These are phyloP conservation scores for Gallinago solitaria DNA, from an alignment of 2,797 vertebrate species.

Conservation along the genomic window DNA sequence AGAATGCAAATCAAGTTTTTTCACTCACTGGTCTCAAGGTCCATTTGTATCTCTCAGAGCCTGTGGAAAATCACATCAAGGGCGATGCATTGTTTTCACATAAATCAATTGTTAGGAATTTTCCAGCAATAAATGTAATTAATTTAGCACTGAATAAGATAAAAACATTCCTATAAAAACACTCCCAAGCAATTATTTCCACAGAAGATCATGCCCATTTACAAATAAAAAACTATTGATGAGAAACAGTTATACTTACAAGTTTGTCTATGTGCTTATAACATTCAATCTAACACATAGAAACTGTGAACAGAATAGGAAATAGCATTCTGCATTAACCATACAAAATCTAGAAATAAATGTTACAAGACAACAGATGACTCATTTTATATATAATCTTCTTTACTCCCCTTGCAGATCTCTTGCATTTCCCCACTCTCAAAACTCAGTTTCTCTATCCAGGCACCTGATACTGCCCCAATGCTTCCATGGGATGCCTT, in stretches of 20 bases:
- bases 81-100: neutral
- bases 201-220: neutral
- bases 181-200: constrained; percentile 16
- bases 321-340: neutral
- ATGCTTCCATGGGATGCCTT: neutral
- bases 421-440: neutral
- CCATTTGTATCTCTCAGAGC: neutral
- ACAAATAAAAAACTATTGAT: neutral
- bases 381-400: neutral
- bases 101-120: neutral
- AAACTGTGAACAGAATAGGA: neutral
- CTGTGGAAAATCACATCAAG: neutral
- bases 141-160: constrained; percentile 30
- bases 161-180: neutral
- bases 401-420: neutral
- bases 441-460: neutral
- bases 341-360: neutral
- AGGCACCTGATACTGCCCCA: neutral
- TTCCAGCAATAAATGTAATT: constrained; percentile 38
- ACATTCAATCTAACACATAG: neutral
- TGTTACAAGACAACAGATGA: neutral
- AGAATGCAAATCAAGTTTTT: neutral
- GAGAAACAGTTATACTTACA: neutral
- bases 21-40: neutral
- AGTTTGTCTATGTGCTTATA: neutral